These are phyloP conservation scores for Silurus asotus DNA, from an alignment of 2,113 vertebrate genomes.

Conservation along the genomic window DNA sequence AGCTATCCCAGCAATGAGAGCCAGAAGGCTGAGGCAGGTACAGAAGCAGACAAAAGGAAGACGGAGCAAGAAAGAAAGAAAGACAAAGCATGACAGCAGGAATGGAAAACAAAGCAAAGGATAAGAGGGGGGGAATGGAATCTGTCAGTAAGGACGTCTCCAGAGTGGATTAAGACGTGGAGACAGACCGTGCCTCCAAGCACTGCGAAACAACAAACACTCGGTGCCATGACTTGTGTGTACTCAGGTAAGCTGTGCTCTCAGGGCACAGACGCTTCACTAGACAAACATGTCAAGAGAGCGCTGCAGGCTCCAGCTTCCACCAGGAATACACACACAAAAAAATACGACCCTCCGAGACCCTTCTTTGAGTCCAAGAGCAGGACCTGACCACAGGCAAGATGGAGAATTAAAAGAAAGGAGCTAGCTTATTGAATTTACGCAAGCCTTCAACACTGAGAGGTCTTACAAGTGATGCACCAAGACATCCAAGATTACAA, in stretches of 20 bases:
- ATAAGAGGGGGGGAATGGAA: conserved; percentile 13
- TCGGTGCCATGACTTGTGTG: conserved; percentile 41
- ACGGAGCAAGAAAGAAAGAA: background rate
- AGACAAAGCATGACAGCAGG: conserved; percentile 39
- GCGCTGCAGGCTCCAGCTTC: conserved; percentile 5
- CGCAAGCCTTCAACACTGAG: background rate
- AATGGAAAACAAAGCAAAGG: conserved; percentile 61
- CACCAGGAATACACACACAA: background rate
- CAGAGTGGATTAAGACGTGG: conserved; percentile 56
- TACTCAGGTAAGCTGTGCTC: conserved; percentile 46
- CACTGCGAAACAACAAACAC: conserved; percentile 62
- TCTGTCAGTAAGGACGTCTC: conserved; percentile 51
- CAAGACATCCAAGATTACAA: conserved; percentile 42
- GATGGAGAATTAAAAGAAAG: conserved; percentile 1
- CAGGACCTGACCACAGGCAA: conserved; percentile 24
- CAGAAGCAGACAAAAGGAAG: conserved; percentile 9
- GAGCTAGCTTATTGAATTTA: background rate
- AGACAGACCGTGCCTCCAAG: conserved; percentile 61
- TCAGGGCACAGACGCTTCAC: conserved; percentile 50
- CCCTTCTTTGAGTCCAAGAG: background rate
- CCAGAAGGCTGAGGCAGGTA: conserved; percentile 24
- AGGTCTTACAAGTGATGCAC: conserved; percentile 52
- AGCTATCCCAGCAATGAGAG: conserved; percentile 7
- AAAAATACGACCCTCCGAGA: background rate
- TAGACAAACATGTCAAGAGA: conserved; percentile 54